A percentile compares a stretch with the other conserved stretches of the same genome.
Conservation (phyloP, 2,888 invertebrate genomes). For the Tetanocera ferruginea region DNA sequence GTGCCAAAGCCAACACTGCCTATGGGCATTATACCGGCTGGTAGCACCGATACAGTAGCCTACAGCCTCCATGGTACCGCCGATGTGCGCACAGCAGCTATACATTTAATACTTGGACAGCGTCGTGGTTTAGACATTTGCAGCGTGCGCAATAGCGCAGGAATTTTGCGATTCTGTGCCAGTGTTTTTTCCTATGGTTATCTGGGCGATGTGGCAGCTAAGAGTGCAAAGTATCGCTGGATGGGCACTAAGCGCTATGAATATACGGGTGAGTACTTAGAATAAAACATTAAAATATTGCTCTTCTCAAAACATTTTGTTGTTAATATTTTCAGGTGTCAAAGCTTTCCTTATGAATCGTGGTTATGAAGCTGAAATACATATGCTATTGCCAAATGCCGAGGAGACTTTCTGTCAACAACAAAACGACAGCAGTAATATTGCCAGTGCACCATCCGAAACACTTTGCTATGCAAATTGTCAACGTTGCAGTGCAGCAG, state of each 20-base stretch:
- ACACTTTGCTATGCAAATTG: conserved; percentile 60
- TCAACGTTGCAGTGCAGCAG: conserved; percentile 52
- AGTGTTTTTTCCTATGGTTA: conserved; percentile 88
- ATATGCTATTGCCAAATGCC: conserved; percentile 66
- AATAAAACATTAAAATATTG: background rate
- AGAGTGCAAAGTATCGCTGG: conserved; percentile 86
- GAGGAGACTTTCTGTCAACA: background rate
- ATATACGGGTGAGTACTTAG: conserved; percentile 74
- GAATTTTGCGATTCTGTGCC: conserved; percentile 77
- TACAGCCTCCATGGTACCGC: conserved; percentile 84
- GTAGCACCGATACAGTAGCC: conserved; percentile 84
- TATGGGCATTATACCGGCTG: conserved; percentile 76
- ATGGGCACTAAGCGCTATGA: conserved; percentile 89
- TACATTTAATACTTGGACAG: conserved; percentile 86
- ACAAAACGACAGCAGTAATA: conserved; percentile 31
- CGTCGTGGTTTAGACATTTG: conserved; percentile 81
- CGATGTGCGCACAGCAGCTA: conserved; percentile 83
- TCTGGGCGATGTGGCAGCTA: conserved; percentile 84
- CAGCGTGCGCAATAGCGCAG: conserved; percentile 76
- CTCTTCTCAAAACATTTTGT: too few species aligned
- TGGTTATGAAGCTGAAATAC: conserved; percentile 77
- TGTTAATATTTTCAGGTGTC: conserved; percentile 67
- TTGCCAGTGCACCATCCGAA: conserved; percentile 32
- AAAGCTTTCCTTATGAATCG: conserved; percentile 76
- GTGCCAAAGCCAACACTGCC: conserved; percentile 70